phyloP scores from a whole-genome alignment of 2,888 invertebrate species.

The Tyria jacobaeae region DNA sequence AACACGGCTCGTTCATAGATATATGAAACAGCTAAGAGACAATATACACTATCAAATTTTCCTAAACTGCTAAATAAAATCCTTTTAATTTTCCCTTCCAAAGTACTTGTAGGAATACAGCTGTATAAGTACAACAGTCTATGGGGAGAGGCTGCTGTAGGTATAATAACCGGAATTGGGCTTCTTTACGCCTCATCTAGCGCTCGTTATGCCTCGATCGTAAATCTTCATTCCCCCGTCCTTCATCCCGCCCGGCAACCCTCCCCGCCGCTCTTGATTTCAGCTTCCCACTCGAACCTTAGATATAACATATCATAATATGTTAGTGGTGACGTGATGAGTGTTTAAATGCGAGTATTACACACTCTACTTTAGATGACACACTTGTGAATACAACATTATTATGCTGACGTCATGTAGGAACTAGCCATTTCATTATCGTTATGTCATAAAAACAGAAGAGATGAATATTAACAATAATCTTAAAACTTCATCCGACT shows the following conservation, averaged over 20 bases:
- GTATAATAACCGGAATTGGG: slow-evolving; percentile 84
- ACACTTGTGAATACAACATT: slow-evolving; percentile 33
- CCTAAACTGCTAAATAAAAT: slow-evolving; percentile 15
- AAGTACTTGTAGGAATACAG: slow-evolving; percentile 52
- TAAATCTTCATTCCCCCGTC: slow-evolving; percentile 83
- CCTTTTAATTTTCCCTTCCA: slow-evolving; percentile 30
- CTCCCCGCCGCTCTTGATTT: slow-evolving; percentile 63
- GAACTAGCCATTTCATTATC: not conserved
- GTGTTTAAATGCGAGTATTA: slow-evolving; percentile 51
- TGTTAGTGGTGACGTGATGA: slow-evolving; percentile 60
- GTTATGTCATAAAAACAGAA: not conserved
- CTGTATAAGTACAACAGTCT: slow-evolving; percentile 57
- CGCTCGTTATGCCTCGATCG: slow-evolving; percentile 84
- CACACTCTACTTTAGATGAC: slow-evolving; percentile 28
- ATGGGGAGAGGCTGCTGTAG: slow-evolving; percentile 64
- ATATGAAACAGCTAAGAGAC: not conserved
- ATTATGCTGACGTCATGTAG: slow-evolving; percentile 2
- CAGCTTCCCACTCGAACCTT: slow-evolving; percentile 67
- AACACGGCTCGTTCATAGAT: no score
- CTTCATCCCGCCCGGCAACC: slow-evolving; percentile 32
- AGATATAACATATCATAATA: slow-evolving; percentile 73
- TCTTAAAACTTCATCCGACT: no score
- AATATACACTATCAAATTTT: not conserved
- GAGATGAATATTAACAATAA: not conserved
- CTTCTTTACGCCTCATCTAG: slow-evolving; percentile 86